These are phyloP conservation scores for Callyntrura sp. DNA, from an alignment of 2,888 invertebrate species.

Conservation along the genomic window DNA sequence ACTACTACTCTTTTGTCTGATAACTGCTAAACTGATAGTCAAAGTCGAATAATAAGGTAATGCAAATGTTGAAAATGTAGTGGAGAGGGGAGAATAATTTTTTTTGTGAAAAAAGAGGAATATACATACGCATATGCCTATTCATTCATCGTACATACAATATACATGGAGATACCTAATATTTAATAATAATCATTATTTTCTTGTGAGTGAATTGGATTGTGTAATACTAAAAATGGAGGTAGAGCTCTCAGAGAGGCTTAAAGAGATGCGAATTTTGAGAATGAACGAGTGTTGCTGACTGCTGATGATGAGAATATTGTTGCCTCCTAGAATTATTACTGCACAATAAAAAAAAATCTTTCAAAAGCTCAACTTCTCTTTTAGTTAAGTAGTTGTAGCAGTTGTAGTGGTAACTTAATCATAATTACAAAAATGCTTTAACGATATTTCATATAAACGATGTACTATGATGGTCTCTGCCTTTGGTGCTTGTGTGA, in stretches of 20 bases:
- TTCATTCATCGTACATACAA: not conserved
- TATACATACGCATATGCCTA: not conserved
- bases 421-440: conserved; percentile 27
- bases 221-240: conserved; percentile 47
- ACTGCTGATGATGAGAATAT: not conserved
- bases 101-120: conserved; percentile 37
- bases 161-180: not conserved
- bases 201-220: conserved; percentile 39
- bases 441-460: conserved; percentile 15
- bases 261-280: conserved; percentile 11
- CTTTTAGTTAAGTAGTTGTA: not conserved
- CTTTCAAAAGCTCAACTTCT: not conserved
- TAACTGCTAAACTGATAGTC: not conserved
- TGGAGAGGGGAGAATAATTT: not conserved
- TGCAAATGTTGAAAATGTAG: not conserved
- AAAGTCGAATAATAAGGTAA: not conserved
- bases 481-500: not conserved
- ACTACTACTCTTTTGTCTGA: not conserved
- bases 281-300: not conserved
- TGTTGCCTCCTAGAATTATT: not conserved
- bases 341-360: not conserved
- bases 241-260: conserved; percentile 24
- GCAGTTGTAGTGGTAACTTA: not conserved
- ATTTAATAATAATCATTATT: conserved; percentile 19
- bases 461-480: not conserved